Evolutionary conservation across 2,797 vertebrate genomes (phyloP), one percentile per base, ranked within the genome.

Genomic region (Malurus splendens): DNA sequence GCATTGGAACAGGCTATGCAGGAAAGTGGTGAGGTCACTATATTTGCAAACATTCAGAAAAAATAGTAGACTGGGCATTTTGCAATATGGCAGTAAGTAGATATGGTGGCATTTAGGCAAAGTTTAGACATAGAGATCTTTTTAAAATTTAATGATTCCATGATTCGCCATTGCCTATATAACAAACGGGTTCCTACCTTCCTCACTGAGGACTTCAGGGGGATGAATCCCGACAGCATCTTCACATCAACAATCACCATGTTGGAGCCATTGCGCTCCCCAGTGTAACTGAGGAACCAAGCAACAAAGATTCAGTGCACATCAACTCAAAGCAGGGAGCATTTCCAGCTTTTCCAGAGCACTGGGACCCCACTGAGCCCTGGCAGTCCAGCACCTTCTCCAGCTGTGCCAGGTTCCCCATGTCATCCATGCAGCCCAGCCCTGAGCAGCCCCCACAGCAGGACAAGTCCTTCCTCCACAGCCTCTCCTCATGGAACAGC

Each of bases 211-310:
- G 84, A 73, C 59, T 87, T 87, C 42, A 74, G 17, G 2, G 76
- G 85, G 32, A 62, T 62, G 70, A 81, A 87, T 62, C 85, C 87
- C 0, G 97, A 97, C 19, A 96, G 86, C 95, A 97, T 97, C 39
- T 36, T 51, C 50, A 51, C 50, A 51, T 51, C 50, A 51, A 51
- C 50, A 51, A 51, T 51, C 48, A 51, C 48, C 48, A 51, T 51
- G 48, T 51, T 65, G 44, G 62, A 65, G 32, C 7, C 18, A 32
- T 65, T 65, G 62, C 62, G 62, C 62, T 65, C 44, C 44, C 2
- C 97, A 0, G 41, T 86, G 39, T 97, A 97, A 70, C 97, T 97
- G 48, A 59, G 87, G 71, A 65, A 73, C 17, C 39, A 68, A 67
- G 10, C 28, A 67, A 55, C 56, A 86, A 55, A 79, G 51, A 3